Evolutionary conservation across 2,888 invertebrate genomes (phyloP), one percentile per base, ranked within the genome.

Genomic region (Dasypogon diadema): DNA sequence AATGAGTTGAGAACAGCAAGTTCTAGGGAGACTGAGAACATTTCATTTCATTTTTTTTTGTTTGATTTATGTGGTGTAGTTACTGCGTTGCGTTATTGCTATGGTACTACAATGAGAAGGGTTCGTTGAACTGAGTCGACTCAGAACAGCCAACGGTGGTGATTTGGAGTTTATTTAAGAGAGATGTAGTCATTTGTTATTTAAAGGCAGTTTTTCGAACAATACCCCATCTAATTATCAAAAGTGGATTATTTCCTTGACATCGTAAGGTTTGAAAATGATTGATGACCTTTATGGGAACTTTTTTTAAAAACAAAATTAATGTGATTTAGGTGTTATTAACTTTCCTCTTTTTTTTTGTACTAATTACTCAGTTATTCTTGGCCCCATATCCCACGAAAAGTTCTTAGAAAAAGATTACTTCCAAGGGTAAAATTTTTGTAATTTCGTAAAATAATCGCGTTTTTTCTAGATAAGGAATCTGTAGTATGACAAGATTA

Each of bases 211-310:
- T 60, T 60, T 37, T 34, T 18, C 60, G 37, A 60, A 60, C 60
- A 60, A 60, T 60, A 60, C 37, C 60, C n/a, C n/a, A 30, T n/a
- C 60, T 60, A 60, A 60, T 60, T 60, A 60, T 60, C 60, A 37
- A 60, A 60, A 60, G 24, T 16, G 60, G 60, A 60, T 60, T 60
- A 60, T 60, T 60, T 21, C 37, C 37, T 22, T 60, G 37, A 60
- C 60, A 37, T 16, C 37, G 26, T 34, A 12, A 58, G 60, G 37
- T 60, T 60, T 42, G n/a, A 42, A 42, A 42, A 12, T 42, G 42
- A 42, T 42, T 12, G 42, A 42, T 42, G 42, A 42, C 2, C n/a
- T 42, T 12, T 42, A 12, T 30, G n/a, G n/a, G n/a, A 30, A 30
- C 3, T 30, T 3, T 30, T 30, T 30, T 8, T 30, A 30, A 5